Conservation (phyloP, 2,797 vertebrate genomes). For the Tragopan temminckii region DNA sequence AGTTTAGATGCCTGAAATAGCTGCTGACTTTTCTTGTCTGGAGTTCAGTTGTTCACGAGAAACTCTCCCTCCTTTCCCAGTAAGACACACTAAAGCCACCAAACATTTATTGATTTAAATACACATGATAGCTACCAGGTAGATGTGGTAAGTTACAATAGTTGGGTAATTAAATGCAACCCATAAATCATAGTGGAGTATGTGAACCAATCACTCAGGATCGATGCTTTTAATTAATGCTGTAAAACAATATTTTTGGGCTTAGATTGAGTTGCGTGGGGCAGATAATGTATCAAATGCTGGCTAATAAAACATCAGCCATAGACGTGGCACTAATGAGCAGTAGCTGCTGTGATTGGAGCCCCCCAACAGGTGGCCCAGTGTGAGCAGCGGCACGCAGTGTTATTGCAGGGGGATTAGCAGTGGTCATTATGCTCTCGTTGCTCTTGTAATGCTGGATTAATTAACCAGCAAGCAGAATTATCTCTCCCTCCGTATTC, state of each 20-base stretch:
- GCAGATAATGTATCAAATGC: not conserved
- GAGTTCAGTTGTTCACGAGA: not conserved
- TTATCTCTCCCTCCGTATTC: not conserved
- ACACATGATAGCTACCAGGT: constrained; percentile 13
- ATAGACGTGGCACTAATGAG: not conserved
- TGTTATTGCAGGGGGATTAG: constrained; percentile 57
- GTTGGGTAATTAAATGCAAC: constrained; percentile 31
- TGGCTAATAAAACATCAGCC: constrained; percentile 37
- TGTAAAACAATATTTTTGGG: constrained; percentile 58
- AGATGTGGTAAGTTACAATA: constrained; percentile 39
- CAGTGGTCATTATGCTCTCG: not conserved
- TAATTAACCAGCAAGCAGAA: constrained; percentile 42
- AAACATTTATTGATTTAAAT: not conserved
- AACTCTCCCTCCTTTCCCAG: not conserved
- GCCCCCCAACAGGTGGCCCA: constrained; percentile 9
- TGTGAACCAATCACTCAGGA: not conserved
- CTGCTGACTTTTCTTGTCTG: not conserved
- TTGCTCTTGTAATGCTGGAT: constrained; percentile 14
- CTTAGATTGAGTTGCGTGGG: not conserved
- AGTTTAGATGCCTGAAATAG: constrained; percentile 61
- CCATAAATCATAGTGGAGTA: not conserved
- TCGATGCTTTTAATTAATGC: constrained; percentile 34
- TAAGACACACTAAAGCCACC: not conserved
- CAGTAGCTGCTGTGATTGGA: not conserved
- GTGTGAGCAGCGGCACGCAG: not conserved